A percentile compares a stretch with the other conserved stretches of the same genome.
These are phyloP conservation scores for Eupeodes corollae DNA, from an alignment of 1,140 invertebrate genomes.

Conservation along the genomic window DNA sequence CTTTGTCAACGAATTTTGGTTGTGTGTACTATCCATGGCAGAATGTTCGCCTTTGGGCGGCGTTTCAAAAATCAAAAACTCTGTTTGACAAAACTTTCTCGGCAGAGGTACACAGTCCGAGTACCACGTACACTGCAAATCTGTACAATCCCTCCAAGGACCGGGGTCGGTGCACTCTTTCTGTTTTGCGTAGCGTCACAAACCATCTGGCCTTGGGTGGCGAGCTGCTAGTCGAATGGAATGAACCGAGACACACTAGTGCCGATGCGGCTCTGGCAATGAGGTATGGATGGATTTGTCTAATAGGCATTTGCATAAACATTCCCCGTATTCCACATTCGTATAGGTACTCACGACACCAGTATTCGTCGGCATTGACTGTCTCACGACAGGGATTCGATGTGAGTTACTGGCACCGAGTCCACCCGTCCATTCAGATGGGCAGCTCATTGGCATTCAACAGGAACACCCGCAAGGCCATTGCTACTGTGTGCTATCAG, in stretches of 20 bases:
- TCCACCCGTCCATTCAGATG: slow-evolving; percentile 31
- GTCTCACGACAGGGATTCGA: slow-evolving; percentile 24
- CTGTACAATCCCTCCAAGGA: slow-evolving; percentile 25
- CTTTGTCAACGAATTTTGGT: slow-evolving; percentile 26
- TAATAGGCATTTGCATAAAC: too few relatives aligned
- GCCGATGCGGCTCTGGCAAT: slow-evolving; percentile 23
- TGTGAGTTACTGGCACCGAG: slow-evolving; percentile 33
- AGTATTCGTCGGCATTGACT: slow-evolving; percentile 22
- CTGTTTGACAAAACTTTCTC: slow-evolving; percentile 23
- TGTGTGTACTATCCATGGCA: slow-evolving; percentile 28
- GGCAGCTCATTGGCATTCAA: slow-evolving; percentile 29
- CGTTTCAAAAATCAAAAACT: slow-evolving; percentile 16
- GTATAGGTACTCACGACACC: slow-evolving; percentile 4
- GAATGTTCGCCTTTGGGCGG: slow-evolving; percentile 23
- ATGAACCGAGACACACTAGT: slow-evolving; percentile 13
- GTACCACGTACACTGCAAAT: slow-evolving; percentile 26
- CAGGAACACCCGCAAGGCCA: slow-evolving; percentile 22
- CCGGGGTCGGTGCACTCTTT: slow-evolving; percentile 25
- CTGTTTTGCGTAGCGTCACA: slow-evolving; percentile 22
- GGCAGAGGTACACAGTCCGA: slow-evolving; percentile 20
- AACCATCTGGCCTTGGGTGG: slow-evolving; percentile 23
- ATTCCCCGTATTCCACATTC: too few relatives aligned
- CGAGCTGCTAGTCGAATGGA: slow-evolving; percentile 30
- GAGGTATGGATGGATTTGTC: slow-evolving; percentile 11
- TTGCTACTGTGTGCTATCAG: slow-evolving; percentile 29